Evolutionary conservation across 2,888 invertebrate genomes (phyloP), one percentile per base, ranked within the genome.

Genomic region (Luperina testacea): DNA sequence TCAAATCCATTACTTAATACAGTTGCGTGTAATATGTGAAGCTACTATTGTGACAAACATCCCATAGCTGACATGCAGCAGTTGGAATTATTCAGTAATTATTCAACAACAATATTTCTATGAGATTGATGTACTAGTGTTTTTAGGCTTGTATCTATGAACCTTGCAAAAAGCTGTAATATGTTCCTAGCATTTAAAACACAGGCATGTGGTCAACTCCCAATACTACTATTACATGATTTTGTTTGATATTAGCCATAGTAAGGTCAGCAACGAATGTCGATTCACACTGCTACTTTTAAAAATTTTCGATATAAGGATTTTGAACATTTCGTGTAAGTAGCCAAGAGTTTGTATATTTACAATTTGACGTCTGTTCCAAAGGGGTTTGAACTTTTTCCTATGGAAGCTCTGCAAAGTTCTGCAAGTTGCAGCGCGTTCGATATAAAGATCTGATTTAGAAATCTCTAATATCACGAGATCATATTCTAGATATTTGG

Each of bases 151-250:
- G 27, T 20, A 63, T 38, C 15, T 42, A 45, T 57, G 13, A 59
- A 59, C 32, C 42, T 64, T 27, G 27, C 24, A 64, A 78, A 70
- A 64, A 51, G 17, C 57, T 67, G 38, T 24, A 38, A 24, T 57
- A 61, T 17, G 24, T 42, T 67, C 17, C 17, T 11, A 42, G 17
- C n/a, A 32, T 61, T 68, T 68, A 51, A 38, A 59, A 67, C 3
- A 57, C 20, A 48, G 20, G 17, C 24, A 53, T 64, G 53, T 32
- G 75, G 27, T 51, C 42, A 27, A 51, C 61, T 75, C 8, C 20
- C 38, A 75, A 24, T 15, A 51, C n/a, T 38, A 72, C 8, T 75
- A 45, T 27, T 42, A 75, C 48, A 63, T 42, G 24, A 75, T 9
- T 59, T n/a, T 9, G 24, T 72, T 32, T 61, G 17, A 45, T 51